Base-by-base conservation (phyloP, 2,797 vertebrate species). In the Sebastes hopkinsi region DNA sequence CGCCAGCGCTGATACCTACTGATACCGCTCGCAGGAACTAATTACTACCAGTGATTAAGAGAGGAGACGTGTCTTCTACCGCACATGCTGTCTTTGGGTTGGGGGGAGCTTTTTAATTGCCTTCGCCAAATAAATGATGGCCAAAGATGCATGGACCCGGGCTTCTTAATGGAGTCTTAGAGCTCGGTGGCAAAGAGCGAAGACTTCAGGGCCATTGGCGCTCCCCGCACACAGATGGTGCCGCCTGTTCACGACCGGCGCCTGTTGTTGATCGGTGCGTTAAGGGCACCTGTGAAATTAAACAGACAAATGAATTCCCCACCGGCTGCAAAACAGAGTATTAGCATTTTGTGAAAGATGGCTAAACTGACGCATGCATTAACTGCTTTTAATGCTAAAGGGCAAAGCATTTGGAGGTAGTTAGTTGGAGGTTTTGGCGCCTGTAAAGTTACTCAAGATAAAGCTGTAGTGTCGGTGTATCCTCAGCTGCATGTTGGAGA, bases 31-130 rank as follows among this genome's bases (percentile, higher is more conserved):
- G 87, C 86, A 91, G 91, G 90, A 93, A 90, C 90, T 94, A 93
- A 95, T 95, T 93, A 93, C 92, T 86, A 88, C 81, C 87, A 92
- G 93, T 93, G 93, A 95, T 95, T 93, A 94, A 94, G 92, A 93
- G 91, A 78, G 86, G 85, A 91, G 89, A 89, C 79, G 75, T 83
- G 75, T 81, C 81, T 90, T 81, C 88, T 78, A 84, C 88, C 85
- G 62, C 89, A 87, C 87, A 83, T 85, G 87, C 86, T 84, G 87
- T 91, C 89, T 92, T 89, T 91, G 88, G 87, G 82, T 82, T n/a
- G 85, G 83, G 74, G 84, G 81, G 72, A 60, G 86, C 73, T 81
- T 88, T 92, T 90, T 94, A 95, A 94, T 94, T 93, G 91, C 87
- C 84, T 91, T 88, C 80, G 88, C 91, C 91, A 92, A 93, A 90